Evolutionary conservation across 2,888 invertebrate genomes (phyloP), one percentile per base, ranked within the genome.

Genomic region (Apodemia mormo): DNA sequence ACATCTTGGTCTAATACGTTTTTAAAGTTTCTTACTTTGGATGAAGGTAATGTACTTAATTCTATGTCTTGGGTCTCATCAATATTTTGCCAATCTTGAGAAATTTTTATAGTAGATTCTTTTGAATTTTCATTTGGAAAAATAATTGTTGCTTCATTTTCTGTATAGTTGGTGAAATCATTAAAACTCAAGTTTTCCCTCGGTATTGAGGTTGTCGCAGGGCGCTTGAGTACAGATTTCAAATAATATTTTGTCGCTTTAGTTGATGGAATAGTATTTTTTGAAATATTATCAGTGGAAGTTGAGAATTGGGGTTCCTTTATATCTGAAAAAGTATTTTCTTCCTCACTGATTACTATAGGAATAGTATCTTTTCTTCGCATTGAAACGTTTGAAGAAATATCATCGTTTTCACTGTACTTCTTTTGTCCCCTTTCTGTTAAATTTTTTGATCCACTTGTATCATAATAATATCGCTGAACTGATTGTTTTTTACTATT

Each of bases 151-250:
- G 69, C 58, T 37, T 65, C 68, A 22, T 69, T 68, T 66, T 68
- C 69, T 29, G 58, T 67, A 65, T 56, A 12, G 8, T 52, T 30
- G 22, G 45, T 65, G 12, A 66, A 22, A 58, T 70, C 73, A 78
- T 84, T 85, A 77, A 88, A 86, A 65, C 83, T 82, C 4, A 82
- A 84, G 66, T 83, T 82, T 54, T 74, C 72, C 67, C 79, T 72
- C 58, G 78, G 75, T 66, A 54, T 40, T 65, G 80, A 76, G 76
- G 87, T 81, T 64, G 85, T 82, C 58, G 85, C 80, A 5, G 92
- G 92, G 7, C 89, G 82, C 76, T 84, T 88, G 45, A 85, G 83
- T 52, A 87, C 81, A 4, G 86, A 84, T 80, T 87, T 90, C 12
- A 88, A 77, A 75, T 88, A 87, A 76, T 89, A 88, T 77, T 89